These are phyloP conservation scores for Acleris laterana DNA, from an alignment of 2,888 invertebrate genomes.

Conservation along the genomic window DNA sequence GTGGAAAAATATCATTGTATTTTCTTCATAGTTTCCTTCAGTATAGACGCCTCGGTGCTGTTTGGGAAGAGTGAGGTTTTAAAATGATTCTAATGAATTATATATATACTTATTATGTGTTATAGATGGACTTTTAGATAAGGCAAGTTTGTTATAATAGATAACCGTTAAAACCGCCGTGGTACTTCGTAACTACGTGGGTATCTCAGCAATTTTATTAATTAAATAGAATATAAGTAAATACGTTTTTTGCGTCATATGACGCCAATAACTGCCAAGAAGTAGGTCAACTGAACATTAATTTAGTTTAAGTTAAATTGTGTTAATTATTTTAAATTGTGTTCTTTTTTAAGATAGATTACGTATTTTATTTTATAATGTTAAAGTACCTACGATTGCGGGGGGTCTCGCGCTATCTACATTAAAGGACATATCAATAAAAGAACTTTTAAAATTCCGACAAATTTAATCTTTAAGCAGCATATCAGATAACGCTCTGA, in stretches of 20 bases:
- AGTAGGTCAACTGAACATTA: constrained; percentile 41
- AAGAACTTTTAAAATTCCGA: constrained; percentile 1
- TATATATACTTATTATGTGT: constrained; percentile 59
- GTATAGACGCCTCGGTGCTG: constrained; percentile 63
- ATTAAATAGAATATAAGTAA: not conserved
- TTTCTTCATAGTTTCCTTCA: constrained; percentile 62
- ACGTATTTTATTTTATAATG: constrained; percentile 77
- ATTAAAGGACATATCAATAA: constrained; percentile 62
- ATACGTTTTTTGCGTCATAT: constrained; percentile 6
- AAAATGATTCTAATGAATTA: constrained; percentile 11
- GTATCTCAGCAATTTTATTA: no score
- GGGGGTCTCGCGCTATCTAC: constrained; percentile 58
- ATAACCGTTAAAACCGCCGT: no score
- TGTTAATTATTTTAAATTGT: constrained; percentile 76
- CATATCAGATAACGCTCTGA: constrained; percentile 60
- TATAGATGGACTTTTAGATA: constrained; percentile 29
- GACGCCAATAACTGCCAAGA: no score
- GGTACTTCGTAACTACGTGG: no score
- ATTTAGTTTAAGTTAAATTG: constrained; percentile 73
- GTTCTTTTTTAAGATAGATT: constrained; percentile 74
- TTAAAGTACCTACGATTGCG: constrained; percentile 64
- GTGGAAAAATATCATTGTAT: constrained; percentile 68
- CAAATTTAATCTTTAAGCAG: constrained; percentile 43
- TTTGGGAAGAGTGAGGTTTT: constrained; percentile 59
- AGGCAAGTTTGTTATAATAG: no score